Base-by-base conservation (phyloP, 2,113 vertebrate species). In the Acanthochromis polyacanthus region DNA sequence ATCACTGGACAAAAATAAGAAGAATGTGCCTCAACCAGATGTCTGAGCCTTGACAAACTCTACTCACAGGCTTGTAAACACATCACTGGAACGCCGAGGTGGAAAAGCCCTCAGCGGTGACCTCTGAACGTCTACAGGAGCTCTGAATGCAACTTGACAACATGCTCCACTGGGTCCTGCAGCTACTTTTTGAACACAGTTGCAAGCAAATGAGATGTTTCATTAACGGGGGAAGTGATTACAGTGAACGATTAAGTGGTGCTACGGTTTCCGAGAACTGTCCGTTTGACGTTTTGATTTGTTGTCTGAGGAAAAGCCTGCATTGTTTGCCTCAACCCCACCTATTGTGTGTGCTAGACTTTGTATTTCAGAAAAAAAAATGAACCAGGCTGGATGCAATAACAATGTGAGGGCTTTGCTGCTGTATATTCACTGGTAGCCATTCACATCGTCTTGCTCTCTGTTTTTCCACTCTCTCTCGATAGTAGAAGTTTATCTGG, bases 21-120 rank as follows among this genome's bases (percentile, higher is more conserved):
- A 60, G 73, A 88, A 89, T 89, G 75, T 52, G 20, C 30, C 50
- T 86, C 0, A 8, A 75, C 82, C 73, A 89, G 81, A 88, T 59
- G 78, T 79, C 71, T 52, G 71, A 79, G 59, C 75, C 71, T 70
- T 36, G 51, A 80, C 60, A 45, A 63, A 50, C n/a, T 28, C 52
- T 23, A 46, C 80, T 84, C 61, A 83, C 62, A 60, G 51, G 52
- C 78, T 53, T 48, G 67, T 85, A 76, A 87, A 87, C 68, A 51
- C 70, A 71, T 65, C 76, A 68, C 53, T 28, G 19, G 2, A 67
- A 62, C 3, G 10, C 52, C 14, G 46, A 77, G 69, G 66, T 53
- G 84, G 52, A 68, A 62, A 64, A 63, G 22, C 55, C 48, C 63
- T 46, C 52, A 12, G 51, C 70, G 30, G 36, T 25, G 45, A 80